Base-by-base conservation (phyloP, 2,797 vertebrate species). In the Cryptoblepharus egeriae region DNA sequence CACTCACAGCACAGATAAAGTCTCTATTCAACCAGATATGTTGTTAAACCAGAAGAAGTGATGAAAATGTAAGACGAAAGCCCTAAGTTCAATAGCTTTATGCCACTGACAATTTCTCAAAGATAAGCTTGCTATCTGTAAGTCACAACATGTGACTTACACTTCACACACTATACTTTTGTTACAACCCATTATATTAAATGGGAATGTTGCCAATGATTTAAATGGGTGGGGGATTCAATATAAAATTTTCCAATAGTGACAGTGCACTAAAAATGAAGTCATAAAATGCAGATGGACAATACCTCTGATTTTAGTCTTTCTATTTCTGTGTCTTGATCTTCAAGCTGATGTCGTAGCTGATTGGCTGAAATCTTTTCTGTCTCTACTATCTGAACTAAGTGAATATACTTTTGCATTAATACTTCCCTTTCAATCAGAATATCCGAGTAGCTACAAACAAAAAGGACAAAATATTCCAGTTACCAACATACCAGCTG, bases 331-430 rank as follows among this genome's bases (percentile, higher is more conserved):
- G 97, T 98, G 90, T 98, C 98, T 96, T 99, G 98, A 94, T 99
- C 98, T 94, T 99, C 98, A 86, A 99, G 97, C 88, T 99, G 98
- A 82, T 98, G 97, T 67, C 97, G 97, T 20, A 99, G 97, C 92
- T 99, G 98, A 94, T 98, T 98, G 89, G 98, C 97, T 3, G 98
- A 97, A 75, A 98, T 95, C 94, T 99, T 99, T 95, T 99, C 98
- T 0, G 98, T 99, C 95, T 99, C 98, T 94, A 98, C 97, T 87
- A 99, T 98, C 94, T 99, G 98, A 90, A 99, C 97, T 60, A 99
- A 96, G 95, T 99, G 98, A 94, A 99, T 98, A 94, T 99, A 99
- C 94, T 99, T 99, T 96, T 99, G 98, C 98, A 98, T 98, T 92
- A 99, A 96, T 84, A 99, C 98, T 94, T 99, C 98, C 12, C 98